Percentiles rank a stretch among this genome's conserved stretches.
These are phyloP conservation scores for Ctenomys sociabilis DNA, from an alignment of 2,113 vertebrate species.

Conservation along the genomic window DNA sequence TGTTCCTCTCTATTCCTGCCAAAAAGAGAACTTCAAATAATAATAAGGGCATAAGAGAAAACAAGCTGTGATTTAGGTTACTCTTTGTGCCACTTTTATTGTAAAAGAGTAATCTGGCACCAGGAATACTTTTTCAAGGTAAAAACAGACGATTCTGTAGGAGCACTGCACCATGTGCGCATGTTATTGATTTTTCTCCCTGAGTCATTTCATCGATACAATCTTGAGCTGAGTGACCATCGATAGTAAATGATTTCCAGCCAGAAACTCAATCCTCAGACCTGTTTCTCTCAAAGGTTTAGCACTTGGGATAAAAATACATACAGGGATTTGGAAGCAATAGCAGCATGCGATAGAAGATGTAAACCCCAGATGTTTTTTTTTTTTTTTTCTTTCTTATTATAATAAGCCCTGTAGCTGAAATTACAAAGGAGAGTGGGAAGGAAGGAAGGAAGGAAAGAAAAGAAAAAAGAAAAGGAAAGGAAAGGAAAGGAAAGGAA, in stretches of 20 bases:
- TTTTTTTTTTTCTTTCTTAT: too few relatives aligned
- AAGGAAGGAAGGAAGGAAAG: neutral
- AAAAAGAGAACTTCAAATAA: slow-evolving; percentile 15
- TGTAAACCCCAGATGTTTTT: slow-evolving; percentile 54
- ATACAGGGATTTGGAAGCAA: slow-evolving; percentile 59
- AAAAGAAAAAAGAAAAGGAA: neutral
- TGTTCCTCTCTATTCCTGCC: too few relatives aligned
- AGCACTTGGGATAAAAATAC: slow-evolving; percentile 60
- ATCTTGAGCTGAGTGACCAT: slow-evolving; percentile 77
- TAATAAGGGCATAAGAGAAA: slow-evolving; percentile 31
- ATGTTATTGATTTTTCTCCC: slow-evolving; percentile 79
- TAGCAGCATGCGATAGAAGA: slow-evolving; percentile 6
- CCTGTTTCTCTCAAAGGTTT: slow-evolving; percentile 70
- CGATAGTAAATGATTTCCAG: slow-evolving; percentile 80
- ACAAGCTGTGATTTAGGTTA: slow-evolving; percentile 43
- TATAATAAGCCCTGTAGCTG: slow-evolving; percentile 56
- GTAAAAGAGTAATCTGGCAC: slow-evolving; percentile 72
- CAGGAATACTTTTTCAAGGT: slow-evolving; percentile 57
- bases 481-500: neutral
- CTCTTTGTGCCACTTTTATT: slow-evolving; percentile 61
- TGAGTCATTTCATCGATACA: slow-evolving; percentile 79
- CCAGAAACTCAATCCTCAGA: slow-evolving; percentile 62
- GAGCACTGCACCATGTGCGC: slow-evolving; percentile 62
- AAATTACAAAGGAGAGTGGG: slow-evolving; percentile 23
- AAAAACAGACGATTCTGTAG: slow-evolving; percentile 71